These are phyloP conservation scores for Grammomys dolichurus DNA, from an alignment of 2,113 vertebrate genomes.

Conservation along the genomic window DNA sequence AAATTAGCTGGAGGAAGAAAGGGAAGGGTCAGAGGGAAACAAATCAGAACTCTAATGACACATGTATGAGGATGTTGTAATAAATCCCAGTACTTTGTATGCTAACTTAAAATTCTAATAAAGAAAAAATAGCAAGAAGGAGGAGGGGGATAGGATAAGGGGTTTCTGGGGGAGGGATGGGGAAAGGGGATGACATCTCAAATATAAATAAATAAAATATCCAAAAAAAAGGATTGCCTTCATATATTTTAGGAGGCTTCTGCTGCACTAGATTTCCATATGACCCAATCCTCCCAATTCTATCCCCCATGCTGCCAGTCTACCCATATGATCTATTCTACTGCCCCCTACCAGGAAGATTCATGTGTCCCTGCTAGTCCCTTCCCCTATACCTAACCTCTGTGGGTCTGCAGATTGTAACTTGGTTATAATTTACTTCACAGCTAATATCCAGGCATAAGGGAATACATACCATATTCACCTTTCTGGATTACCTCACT, in stretches of 20 bases:
- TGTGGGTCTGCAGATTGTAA: background rate
- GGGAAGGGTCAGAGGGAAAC: too few relatives aligned
- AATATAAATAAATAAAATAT: too few relatives aligned
- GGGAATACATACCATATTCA: background rate
- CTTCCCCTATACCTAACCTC: background rate
- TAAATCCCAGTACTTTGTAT: too few relatives aligned
- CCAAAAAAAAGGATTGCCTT: background rate
- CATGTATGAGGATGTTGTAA: too few relatives aligned
- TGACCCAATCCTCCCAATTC: background rate
- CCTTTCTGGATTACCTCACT: background rate
- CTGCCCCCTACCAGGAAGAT: background rate
- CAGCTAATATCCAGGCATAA: background rate
- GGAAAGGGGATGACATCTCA: too few relatives aligned
- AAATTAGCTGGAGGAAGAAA: too few relatives aligned
- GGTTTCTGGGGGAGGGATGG: too few relatives aligned
- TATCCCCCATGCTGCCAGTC: background rate
- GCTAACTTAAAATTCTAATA: too few relatives aligned
- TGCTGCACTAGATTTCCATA: background rate
- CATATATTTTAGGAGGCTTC: background rate
- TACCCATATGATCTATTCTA: background rate
- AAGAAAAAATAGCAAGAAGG: too few relatives aligned
- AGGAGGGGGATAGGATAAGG: too few relatives aligned
- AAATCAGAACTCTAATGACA: too few relatives aligned
- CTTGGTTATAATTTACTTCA: background rate
- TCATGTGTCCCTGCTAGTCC: background rate